Evolutionary conservation across 2,888 invertebrate genomes (phyloP).

Genomic region (Diarsia brunnea): DNA sequence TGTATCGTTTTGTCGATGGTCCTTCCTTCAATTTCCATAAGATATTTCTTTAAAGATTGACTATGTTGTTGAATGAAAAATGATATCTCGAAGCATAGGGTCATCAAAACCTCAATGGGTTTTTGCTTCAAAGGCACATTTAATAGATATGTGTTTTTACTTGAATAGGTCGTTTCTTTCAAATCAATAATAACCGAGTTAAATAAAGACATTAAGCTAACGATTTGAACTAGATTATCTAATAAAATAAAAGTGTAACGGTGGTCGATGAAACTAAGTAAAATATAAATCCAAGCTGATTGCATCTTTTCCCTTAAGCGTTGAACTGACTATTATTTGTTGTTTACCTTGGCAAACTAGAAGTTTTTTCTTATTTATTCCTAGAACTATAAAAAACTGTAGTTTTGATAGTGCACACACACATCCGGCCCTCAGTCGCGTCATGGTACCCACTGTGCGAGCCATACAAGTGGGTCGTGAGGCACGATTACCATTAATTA

Average conservation of each 20-base stretch:
- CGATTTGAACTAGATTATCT: too few relatives aligned
- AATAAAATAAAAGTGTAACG: too few relatives aligned
- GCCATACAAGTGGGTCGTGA: slow-evolving; percentile 53
- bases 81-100: not conserved
- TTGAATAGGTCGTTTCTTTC: not conserved
- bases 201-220: not conserved
- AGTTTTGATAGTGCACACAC: slow-evolving; percentile 13
- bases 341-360: slow-evolving; percentile 18
- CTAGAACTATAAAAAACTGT: slow-evolving; percentile 33
- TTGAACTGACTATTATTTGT: not conserved
- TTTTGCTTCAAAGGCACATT: not conserved
- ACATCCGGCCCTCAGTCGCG: slow-evolving; percentile 15
- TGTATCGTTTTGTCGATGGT: not conserved
- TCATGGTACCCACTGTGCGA: slow-evolving; percentile 52
- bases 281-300: not conserved
- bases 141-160: not conserved
- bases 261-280: not conserved
- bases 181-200: not conserved
- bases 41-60: not conserved
- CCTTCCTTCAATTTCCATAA: not conserved
- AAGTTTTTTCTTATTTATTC: slow-evolving; percentile 5
- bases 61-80: not conserved
- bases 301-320: slow-evolving; percentile 1
- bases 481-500: slow-evolving; percentile 64
- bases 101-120: not conserved